phyloP scores from a whole-genome alignment of 2,888 invertebrate species.

The Ochlodes sylvanus region DNA sequence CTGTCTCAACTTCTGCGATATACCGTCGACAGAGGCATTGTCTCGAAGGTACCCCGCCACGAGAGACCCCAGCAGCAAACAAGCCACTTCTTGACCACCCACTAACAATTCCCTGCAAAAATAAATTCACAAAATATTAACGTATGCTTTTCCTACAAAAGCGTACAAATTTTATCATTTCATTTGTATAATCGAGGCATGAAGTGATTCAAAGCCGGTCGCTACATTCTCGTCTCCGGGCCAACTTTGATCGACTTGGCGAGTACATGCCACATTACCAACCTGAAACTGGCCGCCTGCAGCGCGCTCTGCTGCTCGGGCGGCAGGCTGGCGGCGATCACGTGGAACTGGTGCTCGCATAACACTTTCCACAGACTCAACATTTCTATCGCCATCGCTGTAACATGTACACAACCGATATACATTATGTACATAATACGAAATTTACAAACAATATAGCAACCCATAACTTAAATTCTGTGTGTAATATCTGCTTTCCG shows the following conservation, averaged over 20 bases:
- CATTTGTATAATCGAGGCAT: too few relatives aligned
- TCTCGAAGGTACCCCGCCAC: conserved; percentile 97
- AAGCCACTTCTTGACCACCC: conserved; percentile 88
- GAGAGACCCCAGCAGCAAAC: conserved; percentile 91
- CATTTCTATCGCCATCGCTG: conserved; percentile 93
- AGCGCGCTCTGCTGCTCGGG: conserved; percentile 87
- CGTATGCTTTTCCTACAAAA: too few relatives aligned
- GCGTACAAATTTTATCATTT: too few relatives aligned
- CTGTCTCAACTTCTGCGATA: conserved; percentile 94
- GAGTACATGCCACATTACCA: conserved; percentile 17
- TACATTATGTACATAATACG: neutral
- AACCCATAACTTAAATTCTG: too few relatives aligned
- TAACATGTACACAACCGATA: conserved; percentile 34
- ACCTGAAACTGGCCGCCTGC: conserved; percentile 86
- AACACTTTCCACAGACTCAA: conserved; percentile 96
- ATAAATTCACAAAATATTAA: neutral
- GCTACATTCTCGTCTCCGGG: too few relatives aligned
- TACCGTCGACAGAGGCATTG: conserved; percentile 96
- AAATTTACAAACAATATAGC: too few relatives aligned
- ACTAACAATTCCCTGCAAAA: conserved; percentile 89
- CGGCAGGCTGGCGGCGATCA: conserved; percentile 88
- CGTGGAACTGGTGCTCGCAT: conserved; percentile 95
- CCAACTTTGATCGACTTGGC: too few relatives aligned
- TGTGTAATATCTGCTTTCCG: too few relatives aligned
- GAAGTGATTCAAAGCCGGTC: too few relatives aligned